phyloP scores from a whole-genome alignment of 2,113 vertebrate species.

The Lichenostomus cassidix region DNA sequence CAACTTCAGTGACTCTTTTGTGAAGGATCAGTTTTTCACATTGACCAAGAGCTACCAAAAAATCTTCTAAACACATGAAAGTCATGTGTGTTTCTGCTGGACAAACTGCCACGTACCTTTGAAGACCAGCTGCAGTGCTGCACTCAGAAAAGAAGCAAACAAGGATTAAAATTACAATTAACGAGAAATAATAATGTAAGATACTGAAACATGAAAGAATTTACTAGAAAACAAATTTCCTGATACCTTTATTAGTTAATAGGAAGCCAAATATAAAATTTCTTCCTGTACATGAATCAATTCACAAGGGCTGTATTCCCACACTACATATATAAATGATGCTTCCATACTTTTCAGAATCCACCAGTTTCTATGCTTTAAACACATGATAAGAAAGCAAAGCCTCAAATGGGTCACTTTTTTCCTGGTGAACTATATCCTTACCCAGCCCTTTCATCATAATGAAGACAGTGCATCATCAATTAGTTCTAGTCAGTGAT shows the following conservation, averaged over 20 bases:
- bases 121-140: background rate
- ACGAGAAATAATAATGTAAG: background rate
- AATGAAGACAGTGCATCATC: slow-evolving; percentile 32
- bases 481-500: slow-evolving; percentile 51
- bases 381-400: slow-evolving; percentile 16
- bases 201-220: background rate
- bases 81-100: background rate
- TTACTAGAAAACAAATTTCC: background rate
- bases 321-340: background rate
- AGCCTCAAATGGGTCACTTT: background rate
- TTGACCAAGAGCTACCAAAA: background rate
- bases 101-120: slow-evolving; percentile 2
- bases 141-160: background rate
- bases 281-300: background rate
- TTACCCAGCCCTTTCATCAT: slow-evolving; percentile 22
- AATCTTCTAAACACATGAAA: background rate
- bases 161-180: background rate
- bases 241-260: background rate
- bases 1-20: background rate
- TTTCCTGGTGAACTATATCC: slow-evolving; percentile 3
- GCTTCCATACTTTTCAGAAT: background rate
- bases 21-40: background rate
- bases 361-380: background rate
- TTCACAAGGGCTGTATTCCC: background rate
- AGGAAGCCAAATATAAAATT: background rate